Base-by-base conservation (phyloP, 2,797 vertebrate genomes). In the Octomys mimax region DNA sequence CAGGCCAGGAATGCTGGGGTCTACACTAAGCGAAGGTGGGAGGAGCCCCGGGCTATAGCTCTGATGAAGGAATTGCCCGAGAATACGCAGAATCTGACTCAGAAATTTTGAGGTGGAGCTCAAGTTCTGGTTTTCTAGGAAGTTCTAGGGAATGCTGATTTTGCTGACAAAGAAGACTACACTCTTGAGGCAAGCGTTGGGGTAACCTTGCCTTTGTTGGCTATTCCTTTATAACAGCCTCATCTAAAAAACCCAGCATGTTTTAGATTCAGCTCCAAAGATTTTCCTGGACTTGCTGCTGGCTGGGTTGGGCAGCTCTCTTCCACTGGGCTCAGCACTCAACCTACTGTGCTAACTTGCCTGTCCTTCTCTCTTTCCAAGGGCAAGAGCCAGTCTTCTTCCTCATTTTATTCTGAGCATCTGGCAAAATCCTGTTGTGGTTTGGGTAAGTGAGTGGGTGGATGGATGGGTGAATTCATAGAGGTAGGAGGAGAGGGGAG, bases 51-150 rank as follows among this genome's bases (percentile, higher is more conserved):
- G 46, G n/a, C 66, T 62, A 73, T 4, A 14, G 14, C 14, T 57
- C 5, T 4, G 14, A 57, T 4, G 54, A 57, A 83, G 70, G n/a
- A 80, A 89, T 94, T 84, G 22, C 31, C n/a, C 31, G 5, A 49
- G 70, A 49, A 64, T 49, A 64, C 2, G 11, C 9, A 93, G 54
- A 75, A 62, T 94, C 66, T 49, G 70, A 77, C 68, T 68, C 73
- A n/a, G 46, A 26, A 82, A 61, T 14, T 52, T 12, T 52, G 6
- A 24, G 26, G 4, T 42, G 24, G n/a, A 36, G 22, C 46, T 26
- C 16, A 79, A 57, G 62, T 13, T 85, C 75, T 89, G 12, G 26
- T 39, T 95, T 93, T 83, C 54, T 89, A 94, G 59, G 46, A 66
- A 52, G 18, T 61, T 89, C 70, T 66, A 46, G 36, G n/a, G 78